Evolutionary conservation across 2,113 vertebrate genomes (phyloP).

Genomic region (Acanthisitta chloris): DNA sequence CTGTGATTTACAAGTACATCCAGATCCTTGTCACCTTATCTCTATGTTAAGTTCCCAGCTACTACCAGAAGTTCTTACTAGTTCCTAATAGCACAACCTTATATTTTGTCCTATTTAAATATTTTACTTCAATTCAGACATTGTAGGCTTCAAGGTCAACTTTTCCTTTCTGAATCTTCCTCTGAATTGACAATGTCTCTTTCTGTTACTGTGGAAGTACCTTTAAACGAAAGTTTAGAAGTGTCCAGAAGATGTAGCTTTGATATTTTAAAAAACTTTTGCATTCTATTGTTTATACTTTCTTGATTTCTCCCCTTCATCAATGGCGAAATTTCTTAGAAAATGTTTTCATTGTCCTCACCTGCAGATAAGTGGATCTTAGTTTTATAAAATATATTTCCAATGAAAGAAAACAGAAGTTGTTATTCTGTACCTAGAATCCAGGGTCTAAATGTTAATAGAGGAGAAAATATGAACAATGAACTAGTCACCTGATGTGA

Average conservation of each 20-base stretch:
- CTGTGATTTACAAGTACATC: background rate
- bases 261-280: background rate
- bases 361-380: fast-evolving
- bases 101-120: background rate
- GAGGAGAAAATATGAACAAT: background rate
- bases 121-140: background rate
- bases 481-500: background rate
- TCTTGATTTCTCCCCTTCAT: background rate
- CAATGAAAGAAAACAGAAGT: background rate
- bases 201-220: background rate
- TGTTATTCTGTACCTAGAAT: background rate
- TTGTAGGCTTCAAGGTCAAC: background rate
- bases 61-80: background rate
- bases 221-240: background rate
- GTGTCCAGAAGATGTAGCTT: background rate
- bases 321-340: fast-evolving
- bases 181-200: background rate
- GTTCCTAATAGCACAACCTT: background rate
- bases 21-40: background rate
- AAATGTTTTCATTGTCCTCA: background rate
- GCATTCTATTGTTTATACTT: fast-evolving
- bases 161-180: background rate
- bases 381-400: background rate
- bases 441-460: background rate
- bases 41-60: background rate